Percentiles rank a stretch among this genome's conserved stretches.
Conservation (phyloP, 2,113 vertebrate species). For the Sinocyclocheilus rhinocerous region DNA sequence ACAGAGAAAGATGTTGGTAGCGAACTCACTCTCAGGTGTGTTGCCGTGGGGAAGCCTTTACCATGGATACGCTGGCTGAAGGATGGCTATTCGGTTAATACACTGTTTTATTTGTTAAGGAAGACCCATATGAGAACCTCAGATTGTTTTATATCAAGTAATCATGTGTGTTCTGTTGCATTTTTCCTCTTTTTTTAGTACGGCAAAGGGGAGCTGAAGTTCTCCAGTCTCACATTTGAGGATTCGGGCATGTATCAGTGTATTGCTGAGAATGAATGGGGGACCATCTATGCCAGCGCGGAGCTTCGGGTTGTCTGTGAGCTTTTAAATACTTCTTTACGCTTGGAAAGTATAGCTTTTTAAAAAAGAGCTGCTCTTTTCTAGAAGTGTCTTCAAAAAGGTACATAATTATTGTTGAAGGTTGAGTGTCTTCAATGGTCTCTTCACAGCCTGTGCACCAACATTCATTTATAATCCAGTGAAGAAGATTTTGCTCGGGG, state of each 20-base stretch:
- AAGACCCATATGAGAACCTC: neutral
- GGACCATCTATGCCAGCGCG: slow-evolving; percentile 93
- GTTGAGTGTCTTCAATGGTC: neutral
- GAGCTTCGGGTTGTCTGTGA: slow-evolving; percentile 94
- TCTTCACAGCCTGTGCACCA: slow-evolving; percentile 83
- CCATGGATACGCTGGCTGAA: slow-evolving; percentile 94
- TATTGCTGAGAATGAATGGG: slow-evolving; percentile 89
- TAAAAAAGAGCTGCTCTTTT: too few species aligned
- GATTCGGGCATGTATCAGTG: slow-evolving; percentile 98
- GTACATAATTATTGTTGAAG: neutral
- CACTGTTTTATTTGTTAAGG: neutral
- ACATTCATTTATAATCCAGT: slow-evolving; percentile 94
- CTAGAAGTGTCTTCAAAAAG: neutral
- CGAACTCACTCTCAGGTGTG: slow-evolving; percentile 90
- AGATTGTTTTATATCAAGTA: neutral
- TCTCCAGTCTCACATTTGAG: slow-evolving; percentile 86
- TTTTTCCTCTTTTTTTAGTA: slow-evolving; percentile 72
- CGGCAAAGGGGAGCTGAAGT: slow-evolving; percentile 90
- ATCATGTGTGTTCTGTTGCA: neutral
- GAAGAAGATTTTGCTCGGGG: slow-evolving; percentile 90
- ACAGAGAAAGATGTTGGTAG: slow-evolving; percentile 94
- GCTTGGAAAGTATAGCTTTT: neutral
- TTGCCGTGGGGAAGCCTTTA: slow-evolving; percentile 89
- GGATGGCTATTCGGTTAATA: slow-evolving; percentile 86
- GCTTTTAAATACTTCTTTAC: slow-evolving; percentile 54